Base-by-base conservation (phyloP, 2,797 vertebrate species). In the Antrozous pallidus region DNA sequence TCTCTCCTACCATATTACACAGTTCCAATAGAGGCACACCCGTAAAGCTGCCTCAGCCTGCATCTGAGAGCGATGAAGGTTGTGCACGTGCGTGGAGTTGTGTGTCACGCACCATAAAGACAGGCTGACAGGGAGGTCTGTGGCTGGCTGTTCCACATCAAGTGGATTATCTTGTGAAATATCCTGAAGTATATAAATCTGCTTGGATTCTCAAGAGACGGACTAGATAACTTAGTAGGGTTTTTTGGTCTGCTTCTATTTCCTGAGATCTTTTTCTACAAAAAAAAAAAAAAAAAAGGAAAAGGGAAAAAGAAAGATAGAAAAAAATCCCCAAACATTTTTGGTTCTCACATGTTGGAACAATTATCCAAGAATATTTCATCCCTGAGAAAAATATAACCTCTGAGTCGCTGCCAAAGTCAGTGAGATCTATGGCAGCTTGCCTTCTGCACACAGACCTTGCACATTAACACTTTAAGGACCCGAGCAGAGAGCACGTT, bases 361-460 rank as follows among this genome's bases (percentile, higher is more conserved):
- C 91, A 95, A 90, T 92, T 94, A 93, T 88, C 95, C 95, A 96
- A 97, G 96, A 97, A 96, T 97, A 97, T 97, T 97, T 97, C 88
- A 96, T 93, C 56, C 69, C n/a, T 94, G 96, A 94, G 26, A 90
- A 92, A 1, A 71, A 96, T 97, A 97, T 90, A 88, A 96, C 88
- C 92, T 40, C 84, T 94, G 75, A 88, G 96, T 58, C 63, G 45
- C 93, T 95, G 91, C 79, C 97, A 96, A 96, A 95, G 97, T 88
- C 96, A 96, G 95, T 96, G 97, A 96, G 95, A 95, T 96, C 91
- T 86, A 95, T 95, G 93, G 95, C 96, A 96, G 95, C 93, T 78
- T 96, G 96, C 94, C 96, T 96, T 96, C 91, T 96, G 91, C 88
- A 85, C 69, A 83, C 95, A 96, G 94, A 90, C 94, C 95, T 96